phyloP scores from a whole-genome alignment of 2,888 invertebrate genomes.

The Hypercompe scribonia region DNA sequence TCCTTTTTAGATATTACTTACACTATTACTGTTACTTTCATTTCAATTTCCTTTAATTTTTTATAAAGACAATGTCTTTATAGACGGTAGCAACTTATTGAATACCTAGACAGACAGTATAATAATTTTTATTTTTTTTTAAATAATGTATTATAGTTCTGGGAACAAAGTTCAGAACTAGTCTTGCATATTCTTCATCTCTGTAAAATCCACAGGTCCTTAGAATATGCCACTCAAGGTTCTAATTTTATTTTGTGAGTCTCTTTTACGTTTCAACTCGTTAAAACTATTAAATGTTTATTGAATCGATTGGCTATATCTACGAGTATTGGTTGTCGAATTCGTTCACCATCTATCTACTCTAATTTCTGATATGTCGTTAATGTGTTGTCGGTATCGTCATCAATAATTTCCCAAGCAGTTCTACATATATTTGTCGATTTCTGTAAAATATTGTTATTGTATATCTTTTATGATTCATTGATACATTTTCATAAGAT shows the following conservation, averaged over 20 bases:
- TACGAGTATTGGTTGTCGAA: not conserved
- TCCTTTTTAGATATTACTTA: too few species aligned
- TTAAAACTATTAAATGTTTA: not conserved
- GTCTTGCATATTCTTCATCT: slow-evolving; percentile 2
- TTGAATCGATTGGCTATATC: slow-evolving; percentile 9
- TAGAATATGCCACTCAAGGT: not conserved
- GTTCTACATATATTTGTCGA: not conserved
- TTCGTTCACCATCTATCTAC: not conserved
- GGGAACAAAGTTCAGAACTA: too few species aligned
- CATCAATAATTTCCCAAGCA: not conserved
- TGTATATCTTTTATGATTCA: too few species aligned
- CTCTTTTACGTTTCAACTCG: not conserved
- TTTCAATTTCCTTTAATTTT: too few species aligned
- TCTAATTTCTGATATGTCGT: not conserved
- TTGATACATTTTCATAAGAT: slow-evolving; percentile 10
- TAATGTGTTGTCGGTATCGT: not conserved
- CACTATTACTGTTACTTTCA: too few species aligned
- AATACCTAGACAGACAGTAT: too few species aligned
- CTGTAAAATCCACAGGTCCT: not conserved
- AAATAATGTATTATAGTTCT: too few species aligned
- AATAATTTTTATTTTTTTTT: too few species aligned
- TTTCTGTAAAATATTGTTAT: too few species aligned
- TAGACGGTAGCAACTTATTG: too few species aligned
- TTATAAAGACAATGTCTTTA: too few species aligned
- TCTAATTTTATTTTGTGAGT: not conserved